Evolutionary conservation across 2,888 invertebrate genomes (phyloP).

Genomic region (Rotaria sp.): DNA sequence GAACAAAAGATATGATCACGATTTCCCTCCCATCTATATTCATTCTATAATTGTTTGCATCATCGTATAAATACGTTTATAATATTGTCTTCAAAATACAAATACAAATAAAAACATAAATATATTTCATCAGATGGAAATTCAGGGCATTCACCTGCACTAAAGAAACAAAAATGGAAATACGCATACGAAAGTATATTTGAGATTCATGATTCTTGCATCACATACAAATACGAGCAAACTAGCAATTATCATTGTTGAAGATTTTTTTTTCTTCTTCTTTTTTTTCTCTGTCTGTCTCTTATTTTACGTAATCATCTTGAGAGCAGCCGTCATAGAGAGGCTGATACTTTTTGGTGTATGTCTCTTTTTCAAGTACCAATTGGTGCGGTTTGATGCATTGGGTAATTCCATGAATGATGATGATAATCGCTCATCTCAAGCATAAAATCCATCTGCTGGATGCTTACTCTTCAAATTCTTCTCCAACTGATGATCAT

Average conservation of each 20-base stretch:
- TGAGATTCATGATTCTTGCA: not conserved
- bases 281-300: not conserved
- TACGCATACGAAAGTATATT: not conserved
- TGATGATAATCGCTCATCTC: not conserved
- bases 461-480: not conserved
- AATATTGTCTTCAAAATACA: not conserved
- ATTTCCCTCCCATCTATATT: not conserved
- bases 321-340: not conserved
- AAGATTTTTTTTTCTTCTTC: not conserved
- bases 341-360: not conserved
- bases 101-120: not conserved
- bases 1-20: not conserved
- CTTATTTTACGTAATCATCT: conserved; percentile 11
- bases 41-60: not conserved
- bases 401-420: not conserved
- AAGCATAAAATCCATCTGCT: conserved; percentile 22
- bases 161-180: not conserved
- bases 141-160: not conserved
- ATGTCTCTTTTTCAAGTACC: not conserved
- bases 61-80: not conserved
- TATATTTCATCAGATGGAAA: not conserved
- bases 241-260: not conserved
- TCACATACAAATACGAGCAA: not conserved
- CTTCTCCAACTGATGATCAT: not conserved
- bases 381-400: conserved; percentile 12